Percentiles rank a stretch among this genome's conserved stretches.
Evolutionary conservation across 2,113 vertebrate genomes (phyloP).

Genomic region (Larimichthys polyactis): DNA sequence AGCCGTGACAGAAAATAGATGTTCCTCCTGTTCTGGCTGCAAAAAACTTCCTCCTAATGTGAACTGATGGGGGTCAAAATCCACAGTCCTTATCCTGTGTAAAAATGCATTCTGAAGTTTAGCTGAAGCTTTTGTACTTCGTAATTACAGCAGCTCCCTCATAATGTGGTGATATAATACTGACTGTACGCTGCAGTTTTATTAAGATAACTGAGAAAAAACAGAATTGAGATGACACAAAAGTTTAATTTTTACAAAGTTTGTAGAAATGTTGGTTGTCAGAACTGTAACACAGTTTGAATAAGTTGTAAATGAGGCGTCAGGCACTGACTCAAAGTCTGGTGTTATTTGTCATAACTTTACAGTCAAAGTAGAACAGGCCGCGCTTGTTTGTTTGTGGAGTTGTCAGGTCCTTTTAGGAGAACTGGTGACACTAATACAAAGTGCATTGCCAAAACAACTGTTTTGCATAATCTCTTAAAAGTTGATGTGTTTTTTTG

Average conservation of each 20-base stretch:
- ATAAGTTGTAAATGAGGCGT: conserved; percentile 17
- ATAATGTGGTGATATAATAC: background rate
- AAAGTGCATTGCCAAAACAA: background rate
- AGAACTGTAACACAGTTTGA: background rate
- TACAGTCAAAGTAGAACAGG: background rate
- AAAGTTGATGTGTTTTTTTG: conserved; percentile 18
- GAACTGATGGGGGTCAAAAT: background rate
- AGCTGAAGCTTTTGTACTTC: background rate
- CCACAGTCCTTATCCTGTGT: background rate
- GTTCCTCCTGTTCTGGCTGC: background rate
- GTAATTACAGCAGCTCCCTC: background rate
- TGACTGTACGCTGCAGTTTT: background rate
- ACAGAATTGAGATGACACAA: background rate
- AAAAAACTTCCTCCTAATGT: background rate
- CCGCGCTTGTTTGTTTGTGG: conserved; percentile 6
- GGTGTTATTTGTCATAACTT: conserved; percentile 11
- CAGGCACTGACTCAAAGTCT: conserved; percentile 18
- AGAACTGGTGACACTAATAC: conserved; percentile 12
- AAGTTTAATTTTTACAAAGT: background rate
- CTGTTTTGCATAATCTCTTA: conserved; percentile 33
- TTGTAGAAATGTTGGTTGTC: conserved; percentile 1
- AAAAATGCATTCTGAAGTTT: background rate
- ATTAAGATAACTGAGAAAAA: background rate
- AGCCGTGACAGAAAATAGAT: too few species aligned
- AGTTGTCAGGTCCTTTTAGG: conserved; percentile 1